Evolutionary conservation across 2,888 invertebrate species (phyloP).

Genomic region (Chrysodeixis includens): DNA sequence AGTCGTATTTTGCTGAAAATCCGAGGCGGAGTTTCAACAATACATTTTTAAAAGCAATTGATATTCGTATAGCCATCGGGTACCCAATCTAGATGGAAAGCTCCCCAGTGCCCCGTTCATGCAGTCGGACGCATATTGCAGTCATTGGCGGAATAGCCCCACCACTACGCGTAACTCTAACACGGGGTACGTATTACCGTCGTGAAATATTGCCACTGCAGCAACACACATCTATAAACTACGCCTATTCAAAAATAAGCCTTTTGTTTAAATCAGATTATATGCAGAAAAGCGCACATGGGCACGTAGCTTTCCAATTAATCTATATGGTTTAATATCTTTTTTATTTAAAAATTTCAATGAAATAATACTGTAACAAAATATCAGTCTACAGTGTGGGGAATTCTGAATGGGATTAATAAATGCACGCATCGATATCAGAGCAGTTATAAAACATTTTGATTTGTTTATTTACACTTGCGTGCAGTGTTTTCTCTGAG

Average conservation of each 20-base stretch:
- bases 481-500: slow-evolving; percentile 12
- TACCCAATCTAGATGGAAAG: slow-evolving; percentile 66
- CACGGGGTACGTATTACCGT: slow-evolving; percentile 42
- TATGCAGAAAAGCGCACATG: slow-evolving; percentile 10
- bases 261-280: slow-evolving; percentile 31
- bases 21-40: slow-evolving; percentile 46
- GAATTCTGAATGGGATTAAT: neutral
- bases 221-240: slow-evolving; percentile 52
- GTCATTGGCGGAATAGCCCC: slow-evolving; percentile 59
- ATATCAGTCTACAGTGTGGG: neutral
- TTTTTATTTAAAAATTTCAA: slow-evolving; percentile 19
- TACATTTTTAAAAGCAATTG: slow-evolving; percentile 69
- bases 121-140: slow-evolving; percentile 67
- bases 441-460: neutral
- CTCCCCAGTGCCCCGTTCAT: slow-evolving; percentile 65
- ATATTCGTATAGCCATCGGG: slow-evolving; percentile 63
- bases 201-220: slow-evolving; percentile 64
- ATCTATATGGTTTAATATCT: slow-evolving; percentile 5
- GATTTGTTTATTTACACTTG: neutral
- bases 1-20: slow-evolving; percentile 31
- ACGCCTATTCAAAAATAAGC: slow-evolving; percentile 37
- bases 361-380: slow-evolving; percentile 13
- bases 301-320: slow-evolving; percentile 16
- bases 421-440: neutral
- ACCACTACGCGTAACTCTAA: slow-evolving; percentile 47